Evolutionary conservation across 1,140 invertebrate genomes (phyloP), one percentile per base, ranked within the genome.

Genomic region (Pemphigus obesinymphae): DNA sequence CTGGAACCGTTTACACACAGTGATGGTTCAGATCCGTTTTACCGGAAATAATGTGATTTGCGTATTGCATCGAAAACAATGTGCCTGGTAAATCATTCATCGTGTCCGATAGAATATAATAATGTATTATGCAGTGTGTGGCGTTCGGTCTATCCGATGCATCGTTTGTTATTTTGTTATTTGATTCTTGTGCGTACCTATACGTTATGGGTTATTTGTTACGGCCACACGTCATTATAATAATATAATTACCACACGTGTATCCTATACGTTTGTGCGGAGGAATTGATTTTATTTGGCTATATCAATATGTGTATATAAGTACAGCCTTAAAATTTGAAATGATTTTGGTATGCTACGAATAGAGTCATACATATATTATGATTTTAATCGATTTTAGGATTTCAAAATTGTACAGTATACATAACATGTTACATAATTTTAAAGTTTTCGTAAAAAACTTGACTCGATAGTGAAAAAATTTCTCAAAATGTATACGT

Each of bases 21-120:
- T 31, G 37, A 80, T 80, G 76, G 76, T 80, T 61, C 76, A 29
- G 55, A 13, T 61, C 76, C 76, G 76, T 80, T 80, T 80, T 80
- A 80, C 76, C 76, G 76, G 76, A 80, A 80, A 80, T 43, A 80
- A 80, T 80, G 37, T 61, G 76, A 80, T 80, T 80, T 40, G 53
- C 55, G 76, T 80, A 45, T 50, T 58, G 63, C 8, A 45, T 26
- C 31, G 73, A 55, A 58, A 45, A 76, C 48, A 80, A 80, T 43
- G 68, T 15, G 31, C 40, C 23, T 80, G 34, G 34, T 43, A 61
- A 78, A 78, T 37, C n/a, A 34, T 58, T 58, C 53, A 78, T 78
- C 61, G 75, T 78, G 34, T 76, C 20, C 68, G 7, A 45, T 11
- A 26, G 68, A 45, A 26, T 45, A 8, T 23, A 5, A n/a, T n/a